These are phyloP conservation scores for Amazona guildingii DNA, from an alignment of 2,113 vertebrate species.

Conservation along the genomic window DNA sequence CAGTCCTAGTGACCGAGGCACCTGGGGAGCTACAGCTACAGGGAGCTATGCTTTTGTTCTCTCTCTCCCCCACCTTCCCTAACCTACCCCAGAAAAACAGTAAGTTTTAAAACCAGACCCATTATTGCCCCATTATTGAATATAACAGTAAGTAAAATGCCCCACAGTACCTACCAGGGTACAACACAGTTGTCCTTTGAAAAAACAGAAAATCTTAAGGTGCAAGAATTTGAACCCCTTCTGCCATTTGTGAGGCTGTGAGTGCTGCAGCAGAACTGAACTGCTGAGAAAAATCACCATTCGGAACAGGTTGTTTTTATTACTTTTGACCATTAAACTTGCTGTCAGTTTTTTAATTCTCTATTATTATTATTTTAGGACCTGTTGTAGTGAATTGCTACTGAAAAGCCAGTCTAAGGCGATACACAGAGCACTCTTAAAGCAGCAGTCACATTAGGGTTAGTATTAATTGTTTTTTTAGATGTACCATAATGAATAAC, in stretches of 20 bases:
- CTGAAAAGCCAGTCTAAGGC: conserved; percentile 78
- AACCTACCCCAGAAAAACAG: conserved; percentile 32
- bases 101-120: conserved; percentile 51
- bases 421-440: conserved; percentile 79
- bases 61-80: not conserved
- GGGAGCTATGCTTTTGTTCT: conserved; percentile 42
- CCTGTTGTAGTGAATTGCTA: conserved; percentile 83
- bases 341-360: conserved; percentile 77
- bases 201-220: conserved; percentile 26
- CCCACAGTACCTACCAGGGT: conserved; percentile 53
- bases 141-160: conserved; percentile 41
- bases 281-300: conserved; percentile 53
- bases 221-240: conserved; percentile 53
- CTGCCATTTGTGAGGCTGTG: conserved; percentile 41
- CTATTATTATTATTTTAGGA: conserved; percentile 81
- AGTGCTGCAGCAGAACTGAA: conserved; percentile 61
- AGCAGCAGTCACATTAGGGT: conserved; percentile 82
- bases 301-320: conserved; percentile 65
- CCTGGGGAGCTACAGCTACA: conserved; percentile 37
- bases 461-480: conserved; percentile 80
- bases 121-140: conserved; percentile 24
- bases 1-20: not conserved
- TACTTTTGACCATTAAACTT: conserved; percentile 73
- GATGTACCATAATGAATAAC: conserved; percentile 80
- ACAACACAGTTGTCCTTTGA: conserved; percentile 56